Evolutionary conservation across 2,113 vertebrate genomes (phyloP).

Genomic region (Chaetodon trifascialis): DNA sequence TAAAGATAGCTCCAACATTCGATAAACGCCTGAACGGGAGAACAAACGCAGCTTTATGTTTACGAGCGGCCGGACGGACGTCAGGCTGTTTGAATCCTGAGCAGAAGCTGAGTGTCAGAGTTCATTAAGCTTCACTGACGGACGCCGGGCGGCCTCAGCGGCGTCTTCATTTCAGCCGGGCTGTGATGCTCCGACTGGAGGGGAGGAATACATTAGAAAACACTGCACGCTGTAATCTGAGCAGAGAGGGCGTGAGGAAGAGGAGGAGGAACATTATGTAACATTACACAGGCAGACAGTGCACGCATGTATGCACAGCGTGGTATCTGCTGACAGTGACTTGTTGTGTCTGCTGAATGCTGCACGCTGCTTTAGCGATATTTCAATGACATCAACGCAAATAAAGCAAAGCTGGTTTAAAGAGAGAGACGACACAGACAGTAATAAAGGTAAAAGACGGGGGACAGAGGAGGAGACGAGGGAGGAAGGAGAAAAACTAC

Average conservation of each 20-base stretch:
- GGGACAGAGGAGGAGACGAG: not conserved
- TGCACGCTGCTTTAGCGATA: not conserved
- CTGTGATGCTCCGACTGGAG: conserved; percentile 25
- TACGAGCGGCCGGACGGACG: not conserved
- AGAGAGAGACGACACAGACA: not conserved
- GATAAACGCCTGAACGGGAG: not conserved
- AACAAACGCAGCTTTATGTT: conserved; percentile 32
- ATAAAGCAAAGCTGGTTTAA: not conserved
- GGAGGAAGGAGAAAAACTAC: not conserved
- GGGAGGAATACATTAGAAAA: conserved; percentile 5
- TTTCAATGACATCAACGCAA: not conserved
- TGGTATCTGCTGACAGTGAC: not conserved
- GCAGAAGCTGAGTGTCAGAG: conserved; percentile 8
- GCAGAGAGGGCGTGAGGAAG: not conserved
- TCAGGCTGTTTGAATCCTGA: conserved; percentile 51
- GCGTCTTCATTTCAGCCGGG: conserved; percentile 49
- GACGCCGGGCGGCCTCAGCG: conserved; percentile 40
- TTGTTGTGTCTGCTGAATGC: not conserved
- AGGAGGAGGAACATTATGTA: not conserved
- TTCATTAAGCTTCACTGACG: conserved; percentile 31
- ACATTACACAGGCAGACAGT: not conserved
- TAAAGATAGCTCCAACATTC: conserved; percentile 17
- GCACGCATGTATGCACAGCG: not conserved
- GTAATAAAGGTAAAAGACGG: too few species aligned
- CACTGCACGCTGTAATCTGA: conserved; percentile 1